Evolutionary conservation across 92 coral and sea anemone genomes (phyloP).

Genomic region (Isaurus tuberculatus): DNA sequence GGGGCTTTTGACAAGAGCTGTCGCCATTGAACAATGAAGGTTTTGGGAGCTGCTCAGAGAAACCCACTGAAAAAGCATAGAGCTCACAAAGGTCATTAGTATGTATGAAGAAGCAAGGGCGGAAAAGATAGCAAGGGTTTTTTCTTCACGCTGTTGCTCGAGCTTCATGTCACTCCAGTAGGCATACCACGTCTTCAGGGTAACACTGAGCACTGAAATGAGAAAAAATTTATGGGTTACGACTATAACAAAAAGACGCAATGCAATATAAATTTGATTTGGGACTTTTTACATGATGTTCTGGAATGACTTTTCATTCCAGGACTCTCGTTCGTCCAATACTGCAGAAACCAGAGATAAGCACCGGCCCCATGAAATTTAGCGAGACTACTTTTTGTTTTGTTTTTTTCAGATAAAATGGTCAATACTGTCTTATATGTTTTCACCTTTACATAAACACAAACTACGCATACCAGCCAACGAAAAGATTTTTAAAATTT

Average conservation of each 20-base stretch:
- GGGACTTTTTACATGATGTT: too few species aligned
- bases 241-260: background rate
- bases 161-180: constrained; percentile 42
- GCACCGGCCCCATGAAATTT: too few species aligned
- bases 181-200: constrained; percentile 29
- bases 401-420: too few species aligned
- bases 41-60: constrained; percentile 22
- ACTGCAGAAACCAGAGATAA: too few species aligned
- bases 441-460: too few species aligned
- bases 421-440: too few species aligned
- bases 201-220: constrained; percentile 2
- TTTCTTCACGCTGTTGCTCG: background rate
- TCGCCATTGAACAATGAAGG: constrained; percentile 11
- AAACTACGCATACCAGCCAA: too few species aligned
- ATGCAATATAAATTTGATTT: background rate
- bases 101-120: background rate
- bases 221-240: background rate
- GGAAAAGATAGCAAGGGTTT: background rate
- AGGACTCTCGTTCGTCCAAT: too few species aligned
- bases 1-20: constrained; percentile 18
- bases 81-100: constrained; percentile 4
- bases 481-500: too few species aligned
- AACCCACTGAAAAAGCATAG: constrained; percentile 27
- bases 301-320: too few species aligned
- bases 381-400: too few species aligned